Evolutionary conservation across 2,797 vertebrate species (phyloP).

Genomic region (Rhinichthys osculus): DNA sequence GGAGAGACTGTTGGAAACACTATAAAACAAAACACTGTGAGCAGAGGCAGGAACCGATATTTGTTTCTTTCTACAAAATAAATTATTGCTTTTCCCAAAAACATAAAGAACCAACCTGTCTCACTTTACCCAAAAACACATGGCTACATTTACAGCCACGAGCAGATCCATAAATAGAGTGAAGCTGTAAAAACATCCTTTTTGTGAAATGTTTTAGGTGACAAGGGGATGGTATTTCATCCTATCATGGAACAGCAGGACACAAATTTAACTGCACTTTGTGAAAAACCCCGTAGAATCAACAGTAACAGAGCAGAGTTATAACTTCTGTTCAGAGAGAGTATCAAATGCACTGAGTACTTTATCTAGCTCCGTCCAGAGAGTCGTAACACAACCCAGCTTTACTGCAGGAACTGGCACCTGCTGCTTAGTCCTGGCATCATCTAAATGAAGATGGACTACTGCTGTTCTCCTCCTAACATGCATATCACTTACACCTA

Average conservation of each 20-base stretch:
- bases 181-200: constrained; percentile 57
- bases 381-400: constrained; percentile 38
- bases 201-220: constrained; percentile 51
- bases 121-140: constrained; percentile 38
- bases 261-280: constrained; percentile 40
- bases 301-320: constrained; percentile 50
- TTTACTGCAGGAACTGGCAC: constrained; percentile 51
- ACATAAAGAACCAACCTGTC: constrained; percentile 46
- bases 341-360: constrained; percentile 52
- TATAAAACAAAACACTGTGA: constrained; percentile 17
- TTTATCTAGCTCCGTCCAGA: constrained; percentile 39
- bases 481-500: constrained; percentile 39
- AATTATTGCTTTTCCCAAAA: constrained; percentile 48
- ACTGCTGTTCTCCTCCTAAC: constrained; percentile 31
- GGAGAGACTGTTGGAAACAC: not conserved
- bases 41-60: constrained; percentile 10
- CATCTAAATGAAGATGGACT: constrained; percentile 42
- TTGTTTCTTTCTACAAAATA: constrained; percentile 28
- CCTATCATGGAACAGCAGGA: constrained; percentile 42
- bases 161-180: constrained; percentile 49
- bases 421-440: constrained; percentile 48
- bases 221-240: constrained; percentile 42
- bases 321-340: constrained; percentile 46
- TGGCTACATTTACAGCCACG: constrained; percentile 28
- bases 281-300: constrained; percentile 44